Base-by-base conservation (phyloP, 2,888 invertebrate species). In the Macroteleia sp. region DNA sequence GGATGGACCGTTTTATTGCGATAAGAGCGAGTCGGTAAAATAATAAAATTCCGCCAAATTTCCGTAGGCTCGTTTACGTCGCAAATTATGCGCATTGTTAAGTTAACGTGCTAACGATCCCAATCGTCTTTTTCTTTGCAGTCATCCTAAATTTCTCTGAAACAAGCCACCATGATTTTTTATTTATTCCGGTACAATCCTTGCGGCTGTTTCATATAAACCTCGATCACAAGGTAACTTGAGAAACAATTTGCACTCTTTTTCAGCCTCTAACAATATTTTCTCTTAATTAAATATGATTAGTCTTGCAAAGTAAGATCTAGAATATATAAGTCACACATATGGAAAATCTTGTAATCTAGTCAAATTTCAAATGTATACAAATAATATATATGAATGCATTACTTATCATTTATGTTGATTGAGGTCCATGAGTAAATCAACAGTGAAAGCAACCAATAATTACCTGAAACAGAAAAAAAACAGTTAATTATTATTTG, bases 211-310 rank as follows among this genome's bases (percentile, higher is more conserved):
- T 25, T 25, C 25, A 25, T 10, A 14, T 17, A 19, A 41, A 14
- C 19, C 17, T 2, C 1, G 1, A 4, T n/a, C 22, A 12, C 22
- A 12, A 20, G 17, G 30, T 36, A n/a, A 41, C 30, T 25, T 12
- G 46, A 41, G 28, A 56, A 39, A 16, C 14, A 46, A 80, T 86
- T 83, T 86, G 81, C n/a, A n/a, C n/a, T n/a, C n/a, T n/a, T n/a
- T n/a, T n/a, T n/a, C n/a, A n/a, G n/a, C n/a, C n/a, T n/a, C n/a
- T n/a, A n/a, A n/a, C n/a, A n/a, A n/a, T n/a, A n/a, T n/a, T n/a
- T n/a, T n/a, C n/a, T n/a, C n/a, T n/a, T n/a, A n/a, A n/a, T n/a
- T n/a, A n/a, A n/a, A n/a, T n/a, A n/a, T n/a, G n/a, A n/a, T n/a
- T n/a, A n/a, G n/a, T n/a, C n/a, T n/a, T n/a, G n/a, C n/a, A n/a